These are phyloP conservation scores for Armadillidium nasatum DNA, from an alignment of 1,140 invertebrate genomes.

Conservation along the genomic window DNA sequence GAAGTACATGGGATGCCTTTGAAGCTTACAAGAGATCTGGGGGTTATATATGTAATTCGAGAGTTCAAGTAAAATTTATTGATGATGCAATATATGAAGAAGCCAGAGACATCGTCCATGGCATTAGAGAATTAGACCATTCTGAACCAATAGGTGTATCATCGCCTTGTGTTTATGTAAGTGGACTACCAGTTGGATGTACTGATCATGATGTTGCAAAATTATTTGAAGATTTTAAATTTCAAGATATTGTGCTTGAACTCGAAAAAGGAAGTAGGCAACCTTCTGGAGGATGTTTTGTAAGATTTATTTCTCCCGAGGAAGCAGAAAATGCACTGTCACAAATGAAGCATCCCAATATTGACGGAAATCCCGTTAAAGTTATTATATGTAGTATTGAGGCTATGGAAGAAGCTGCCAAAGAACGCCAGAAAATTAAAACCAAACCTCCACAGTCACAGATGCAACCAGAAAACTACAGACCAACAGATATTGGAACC, in stretches of 20 bases:
- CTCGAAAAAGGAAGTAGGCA: slow-evolving; percentile 28
- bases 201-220: slow-evolving; percentile 37
- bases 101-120: slow-evolving; percentile 27
- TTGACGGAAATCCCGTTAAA: slow-evolving; percentile 28
- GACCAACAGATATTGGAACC: neutral
- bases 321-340: slow-evolving; percentile 24
- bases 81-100: slow-evolving; percentile 35
- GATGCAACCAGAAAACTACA: neutral
- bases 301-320: slow-evolving; percentile 31
- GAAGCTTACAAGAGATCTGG: slow-evolving; percentile 32
- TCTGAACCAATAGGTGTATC: neutral
- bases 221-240: slow-evolving; percentile 29
- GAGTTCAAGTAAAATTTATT: slow-evolving; percentile 34
- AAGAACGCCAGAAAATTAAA: slow-evolving; percentile 16
- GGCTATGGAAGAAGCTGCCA: slow-evolving; percentile 20
- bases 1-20: slow-evolving; percentile 52
- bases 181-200: slow-evolving; percentile 32
- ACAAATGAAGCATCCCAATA: slow-evolving; percentile 13
- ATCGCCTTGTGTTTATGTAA: slow-evolving; percentile 30
- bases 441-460: neutral
- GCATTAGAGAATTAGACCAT: neutral
- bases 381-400: slow-evolving; percentile 27
- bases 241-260: slow-evolving; percentile 38
- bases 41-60: slow-evolving; percentile 33
- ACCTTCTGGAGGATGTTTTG: slow-evolving; percentile 32